Conservation (phyloP, 2,797 vertebrate species). For the Tokudaia muenninki region DNA sequence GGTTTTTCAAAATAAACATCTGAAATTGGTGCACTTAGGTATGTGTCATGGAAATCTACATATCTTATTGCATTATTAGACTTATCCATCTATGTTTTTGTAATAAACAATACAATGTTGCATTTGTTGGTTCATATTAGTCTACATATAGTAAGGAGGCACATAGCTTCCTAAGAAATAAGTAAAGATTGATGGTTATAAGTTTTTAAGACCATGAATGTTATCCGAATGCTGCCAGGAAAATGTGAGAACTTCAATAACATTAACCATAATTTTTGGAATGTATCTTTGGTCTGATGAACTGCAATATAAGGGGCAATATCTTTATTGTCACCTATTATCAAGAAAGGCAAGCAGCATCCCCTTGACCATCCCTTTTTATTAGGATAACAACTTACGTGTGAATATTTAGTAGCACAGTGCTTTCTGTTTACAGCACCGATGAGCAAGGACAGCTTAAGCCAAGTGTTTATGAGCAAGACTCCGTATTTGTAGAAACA, state of each 20-base stretch:
- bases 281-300: not conserved
- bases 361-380: not conserved
- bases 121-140: not conserved
- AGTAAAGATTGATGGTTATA: not conserved
- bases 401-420: not conserved
- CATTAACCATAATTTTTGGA: not conserved
- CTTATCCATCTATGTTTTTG: not conserved
- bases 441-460: too few species aligned
- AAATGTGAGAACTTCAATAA: not conserved
- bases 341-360: not conserved
- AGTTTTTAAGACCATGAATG: not conserved
- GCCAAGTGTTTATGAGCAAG: not conserved
- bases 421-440: not conserved
- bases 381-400: not conserved
- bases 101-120: not conserved
- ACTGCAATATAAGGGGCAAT: not conserved
- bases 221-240: not conserved
- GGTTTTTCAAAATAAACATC: not conserved
- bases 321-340: not conserved
- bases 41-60: not conserved
- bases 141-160: not conserved
- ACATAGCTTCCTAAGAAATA: not conserved
- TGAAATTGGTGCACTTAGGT: not conserved
- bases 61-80: not conserved
- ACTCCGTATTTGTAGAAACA: not conserved